A percentile compares a stretch with the other conserved stretches of the same genome.
phyloP scores from a whole-genome alignment of 1,140 invertebrate genomes.

The Pseudomyrmex dendroicus region DNA sequence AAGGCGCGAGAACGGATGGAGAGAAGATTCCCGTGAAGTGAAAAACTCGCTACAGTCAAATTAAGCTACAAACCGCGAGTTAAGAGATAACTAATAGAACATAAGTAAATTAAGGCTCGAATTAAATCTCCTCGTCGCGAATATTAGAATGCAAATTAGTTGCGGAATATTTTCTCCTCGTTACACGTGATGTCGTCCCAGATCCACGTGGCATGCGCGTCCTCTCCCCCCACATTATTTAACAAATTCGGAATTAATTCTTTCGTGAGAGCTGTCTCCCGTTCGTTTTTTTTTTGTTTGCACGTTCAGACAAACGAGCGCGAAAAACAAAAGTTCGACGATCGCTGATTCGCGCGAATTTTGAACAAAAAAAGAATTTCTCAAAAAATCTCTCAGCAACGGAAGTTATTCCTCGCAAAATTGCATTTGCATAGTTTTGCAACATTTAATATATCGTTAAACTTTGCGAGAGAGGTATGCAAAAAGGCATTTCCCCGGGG shows the following conservation, averaged over 20 bases:
- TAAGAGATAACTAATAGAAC: conserved; percentile 22
- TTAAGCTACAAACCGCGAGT: not conserved
- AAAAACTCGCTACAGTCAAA: not conserved
- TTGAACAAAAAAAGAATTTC: not conserved
- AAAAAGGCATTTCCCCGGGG: conserved; percentile 10
- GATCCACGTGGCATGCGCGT: not conserved
- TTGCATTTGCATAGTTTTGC: conserved; percentile 16
- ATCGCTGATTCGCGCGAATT: not conserved
- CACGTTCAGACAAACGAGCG: not conserved
- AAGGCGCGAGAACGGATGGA: not conserved
- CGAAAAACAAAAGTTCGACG: not conserved
- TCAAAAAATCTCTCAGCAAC: not conserved
- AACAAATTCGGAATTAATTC: conserved; percentile 28
- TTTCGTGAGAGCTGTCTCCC: not conserved
- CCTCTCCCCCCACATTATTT: not conserved
- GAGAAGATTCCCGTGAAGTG: not conserved
- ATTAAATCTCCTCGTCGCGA: conserved; percentile 17
- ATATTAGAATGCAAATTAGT: conserved; percentile 53
- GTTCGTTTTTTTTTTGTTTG: no score
- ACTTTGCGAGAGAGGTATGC: conserved; percentile 1
- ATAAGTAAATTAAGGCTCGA: conserved; percentile 27
- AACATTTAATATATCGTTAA: conserved; percentile 40
- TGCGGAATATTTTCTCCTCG: conserved; percentile 40
- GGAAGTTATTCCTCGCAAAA: not conserved
- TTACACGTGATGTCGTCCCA: conserved; percentile 18